Evolutionary conservation across 1,140 invertebrate species (phyloP), one percentile per base, ranked within the genome.

Genomic region (Anthonomus grandis): DNA sequence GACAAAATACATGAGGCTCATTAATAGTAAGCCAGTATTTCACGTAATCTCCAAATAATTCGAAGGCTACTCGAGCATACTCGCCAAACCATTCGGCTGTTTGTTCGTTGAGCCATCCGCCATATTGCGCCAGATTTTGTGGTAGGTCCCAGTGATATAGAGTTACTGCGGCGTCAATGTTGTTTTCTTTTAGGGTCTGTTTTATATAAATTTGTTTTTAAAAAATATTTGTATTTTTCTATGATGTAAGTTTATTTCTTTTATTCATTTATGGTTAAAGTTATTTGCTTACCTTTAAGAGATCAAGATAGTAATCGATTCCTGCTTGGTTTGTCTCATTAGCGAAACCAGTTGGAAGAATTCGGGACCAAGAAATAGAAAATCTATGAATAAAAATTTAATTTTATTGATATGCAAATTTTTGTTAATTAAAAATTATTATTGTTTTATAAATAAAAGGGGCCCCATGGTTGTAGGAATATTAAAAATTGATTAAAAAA

Each of bases 81-180:
- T 75, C 53, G 5, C 44, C 62, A 34, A 59, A 58, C n/a, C 53
- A 61, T 17, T 45, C 47, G 1, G 57, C 49, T 6, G 23, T 50
- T 17, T 15, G 13, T 9, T 54, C 59, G 50, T 71, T 72, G n/a
- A 60, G 21, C 67, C 65, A 71, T 10, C 70, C 71, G 18, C 69
- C 71, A 13, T 64, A 23, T 13, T 68, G 63, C 38, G 73, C 59
- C 3, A 74, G 45, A 6, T 56, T 37, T 59, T 71, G 57, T 8
- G 72, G 74, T 19, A 64, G 34, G 54, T 71, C 69, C 63, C 66
- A 68, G 44, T 69, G 66, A 39, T 57, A 71, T 1, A 70, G 10
- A 12, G 54, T 82, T 64, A 86, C 83, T 70, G 85, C 70, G 2
- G 85, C 83, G 61, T 79, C 70, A 36, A 87, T 85, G 27, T 78